Evolutionary conservation across 30 jellyfish, hydroid and myxozoan genomes (phyloP).

Genomic region (Calvadosia cruxmelitensis): DNA sequence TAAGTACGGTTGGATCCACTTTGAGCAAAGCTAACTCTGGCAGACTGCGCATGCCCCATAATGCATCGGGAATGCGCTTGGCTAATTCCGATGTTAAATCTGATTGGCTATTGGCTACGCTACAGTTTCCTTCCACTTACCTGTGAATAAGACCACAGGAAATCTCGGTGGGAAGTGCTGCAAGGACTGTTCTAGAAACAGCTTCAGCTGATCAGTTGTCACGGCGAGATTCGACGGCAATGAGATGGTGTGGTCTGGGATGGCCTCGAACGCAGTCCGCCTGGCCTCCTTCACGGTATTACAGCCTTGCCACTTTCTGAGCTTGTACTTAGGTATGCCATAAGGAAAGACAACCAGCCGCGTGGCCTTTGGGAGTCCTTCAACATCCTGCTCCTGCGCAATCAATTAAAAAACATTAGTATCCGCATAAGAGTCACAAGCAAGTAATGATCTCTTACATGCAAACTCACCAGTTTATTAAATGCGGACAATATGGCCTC

Average conservation of each 20-base stretch:
- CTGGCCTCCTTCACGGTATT: conserved; percentile 14
- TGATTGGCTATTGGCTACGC: too few species aligned
- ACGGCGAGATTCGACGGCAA: conserved; percentile 22
- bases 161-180: conserved; percentile 28
- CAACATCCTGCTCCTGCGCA: conserved; percentile 7
- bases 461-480: conserved; percentile 12
- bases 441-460: too few species aligned
- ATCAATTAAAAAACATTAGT: background rate
- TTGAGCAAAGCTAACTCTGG: too few species aligned
- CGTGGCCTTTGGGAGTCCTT: background rate
- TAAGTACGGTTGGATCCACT: too few species aligned
- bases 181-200: conserved; percentile 27
- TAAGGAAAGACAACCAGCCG: conserved; percentile 23
- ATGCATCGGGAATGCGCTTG: too few species aligned
- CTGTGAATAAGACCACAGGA: conserved; percentile 53
- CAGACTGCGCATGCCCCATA: too few species aligned
- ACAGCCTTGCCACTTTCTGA: conserved; percentile 10
- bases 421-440: background rate
- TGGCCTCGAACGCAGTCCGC: conserved; percentile 10
- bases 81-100: too few species aligned
- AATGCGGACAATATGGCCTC: background rate
- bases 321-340: conserved; percentile 25
- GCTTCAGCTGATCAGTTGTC: conserved; percentile 15
- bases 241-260: conserved; percentile 34
- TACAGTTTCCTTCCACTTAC: too few species aligned